Evolutionary conservation across 2,113 vertebrate species (phyloP).

Genomic region (Forbesichthys papilliferus): DNA sequence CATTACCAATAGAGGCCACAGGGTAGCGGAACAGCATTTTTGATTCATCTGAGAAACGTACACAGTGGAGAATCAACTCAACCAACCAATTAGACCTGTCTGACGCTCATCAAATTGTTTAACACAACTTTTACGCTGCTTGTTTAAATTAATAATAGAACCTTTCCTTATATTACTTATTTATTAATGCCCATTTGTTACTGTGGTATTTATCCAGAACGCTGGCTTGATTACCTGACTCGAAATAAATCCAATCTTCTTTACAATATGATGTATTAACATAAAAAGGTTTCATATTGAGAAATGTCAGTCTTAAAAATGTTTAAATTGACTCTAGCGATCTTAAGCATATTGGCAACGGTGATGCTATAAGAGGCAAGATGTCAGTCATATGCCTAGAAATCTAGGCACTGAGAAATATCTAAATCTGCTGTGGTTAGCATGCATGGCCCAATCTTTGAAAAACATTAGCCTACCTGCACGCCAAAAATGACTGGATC

Average conservation of each 20-base stretch:
- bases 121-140: not conserved
- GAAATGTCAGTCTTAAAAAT: no score
- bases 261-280: no score
- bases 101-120: not conserved
- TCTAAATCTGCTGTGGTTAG: not conserved
- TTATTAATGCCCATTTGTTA: no score
- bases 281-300: no score
- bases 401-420: not conserved
- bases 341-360: no score
- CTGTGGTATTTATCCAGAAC: no score
- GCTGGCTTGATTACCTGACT: no score
- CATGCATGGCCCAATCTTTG: not conserved
- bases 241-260: no score
- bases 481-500: not conserved
- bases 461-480: conserved; percentile 2
- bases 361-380: not conserved
- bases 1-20: conserved; percentile 42
- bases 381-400: not conserved
- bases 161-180: no score
- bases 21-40: conserved; percentile 11
- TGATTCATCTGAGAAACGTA: conserved; percentile 48
- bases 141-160: no score
- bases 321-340: no score
- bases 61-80: not conserved
- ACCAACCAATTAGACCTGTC: not conserved